Base-by-base conservation (phyloP, 1,140 invertebrate species). In the Cepaea nemoralis region DNA sequence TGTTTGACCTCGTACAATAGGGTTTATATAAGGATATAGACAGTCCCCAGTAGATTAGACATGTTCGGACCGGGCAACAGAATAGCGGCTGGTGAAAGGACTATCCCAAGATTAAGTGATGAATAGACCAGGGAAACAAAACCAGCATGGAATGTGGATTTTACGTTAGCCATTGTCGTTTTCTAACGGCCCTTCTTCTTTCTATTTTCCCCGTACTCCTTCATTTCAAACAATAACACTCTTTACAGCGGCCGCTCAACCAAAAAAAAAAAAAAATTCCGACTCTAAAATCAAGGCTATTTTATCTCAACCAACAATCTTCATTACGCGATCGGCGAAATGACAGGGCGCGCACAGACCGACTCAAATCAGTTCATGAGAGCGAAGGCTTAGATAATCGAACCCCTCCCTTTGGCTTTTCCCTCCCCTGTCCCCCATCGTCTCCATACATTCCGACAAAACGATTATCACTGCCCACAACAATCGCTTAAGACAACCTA, bases 341-440 rank as follows among this genome's bases (percentile, higher is more conserved):
- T 63, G n/a, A 63, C 59, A 63, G n/a, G 27, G n/a, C 5, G 27
- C 5, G 6, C 59, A 27, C 59, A 63, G 27, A 63, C 2, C n/a
- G 10, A 63, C 59, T 63, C n/a, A 63, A 63, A 63, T 63, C 59
- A 63, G 59, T 63, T 63, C 59, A 63, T 22, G 59, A 63, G 59
- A 63, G 19, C 0, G 27, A 31, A 10, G n/a, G 5, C 59, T 63
- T n/a, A 27, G 16, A 31, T 63, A n/a, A 27, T 31, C n/a, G 16
- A 5, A 63, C n/a, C 59, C 6, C 59, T 5, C n/a, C n/a, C n/a
- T n/a, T n/a, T n/a, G n/a, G n/a, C n/a, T n/a, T n/a, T n/a, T n/a
- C n/a, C n/a, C n/a, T n/a, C n/a, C n/a, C n/a, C n/a, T n/a, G n/a
- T n/a, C n/a, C 16, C 27, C 27, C n/a, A n/a, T 6, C 27, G 0